Conservation (phyloP, 2,888 invertebrate species). For the Rhyacophila evoluta region DNA sequence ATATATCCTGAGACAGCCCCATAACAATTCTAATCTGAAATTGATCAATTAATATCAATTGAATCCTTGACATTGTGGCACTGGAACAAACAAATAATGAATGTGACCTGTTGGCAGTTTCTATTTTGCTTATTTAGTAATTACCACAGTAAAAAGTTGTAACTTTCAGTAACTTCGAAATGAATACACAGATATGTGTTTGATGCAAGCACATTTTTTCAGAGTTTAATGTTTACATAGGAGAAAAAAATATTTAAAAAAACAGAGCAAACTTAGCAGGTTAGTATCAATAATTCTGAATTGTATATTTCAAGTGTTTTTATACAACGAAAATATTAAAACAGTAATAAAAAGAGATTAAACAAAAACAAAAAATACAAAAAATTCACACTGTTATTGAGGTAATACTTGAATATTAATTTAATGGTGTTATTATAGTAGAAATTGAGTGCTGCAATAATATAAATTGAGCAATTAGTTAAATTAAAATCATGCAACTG, state of each 20-base stretch:
- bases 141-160: too few species aligned
- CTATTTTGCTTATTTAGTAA: too few species aligned
- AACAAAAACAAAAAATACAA: slow-evolving; percentile 35
- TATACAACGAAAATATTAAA: background rate
- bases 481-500: slow-evolving; percentile 8
- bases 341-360: background rate
- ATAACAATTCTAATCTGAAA: too few species aligned
- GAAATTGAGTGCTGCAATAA: background rate
- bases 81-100: too few species aligned
- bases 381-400: slow-evolving; percentile 44
- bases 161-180: too few species aligned
- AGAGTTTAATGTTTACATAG: too few species aligned
- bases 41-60: too few species aligned
- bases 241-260: background rate
- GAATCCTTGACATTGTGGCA: too few species aligned
- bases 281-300: background rate
- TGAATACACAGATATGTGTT: too few species aligned
- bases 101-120: too few species aligned
- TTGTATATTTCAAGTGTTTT: slow-evolving; percentile 28
- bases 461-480: background rate
- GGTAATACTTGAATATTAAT: background rate
- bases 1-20: too few species aligned
- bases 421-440: background rate
- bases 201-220: too few species aligned
- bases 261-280: background rate